Percentiles rank a stretch among this genome's conserved stretches.
Evolutionary conservation across 2,888 invertebrate species (phyloP).

Genomic region (Epinotia brunnichana): DNA sequence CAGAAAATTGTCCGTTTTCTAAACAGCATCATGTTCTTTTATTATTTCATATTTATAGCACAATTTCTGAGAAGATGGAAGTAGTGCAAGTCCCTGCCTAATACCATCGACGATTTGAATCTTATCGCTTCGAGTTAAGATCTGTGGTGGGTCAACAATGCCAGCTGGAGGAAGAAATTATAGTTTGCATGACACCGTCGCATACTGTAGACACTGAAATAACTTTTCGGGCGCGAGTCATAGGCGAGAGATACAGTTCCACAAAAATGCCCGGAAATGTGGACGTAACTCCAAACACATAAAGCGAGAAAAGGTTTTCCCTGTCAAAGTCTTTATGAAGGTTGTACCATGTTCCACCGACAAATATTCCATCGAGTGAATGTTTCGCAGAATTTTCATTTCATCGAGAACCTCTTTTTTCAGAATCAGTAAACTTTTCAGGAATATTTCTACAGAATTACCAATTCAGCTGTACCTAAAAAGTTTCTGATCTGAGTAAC

Average conservation of each 20-base stretch:
- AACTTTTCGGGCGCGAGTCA: neutral
- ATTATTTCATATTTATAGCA: neutral
- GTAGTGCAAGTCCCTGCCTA: neutral
- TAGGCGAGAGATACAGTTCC: neutral
- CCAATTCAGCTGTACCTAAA: no score
- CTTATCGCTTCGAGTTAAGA: neutral
- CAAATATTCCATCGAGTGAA: no score
- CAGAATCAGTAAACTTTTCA: no score
- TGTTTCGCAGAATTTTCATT: no score
- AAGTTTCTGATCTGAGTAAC: no score
- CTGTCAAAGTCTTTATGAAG: no score
- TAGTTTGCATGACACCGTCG: slow-evolving; percentile 23
- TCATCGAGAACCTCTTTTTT: no score
- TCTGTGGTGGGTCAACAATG: neutral
- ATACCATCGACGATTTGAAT: neutral
- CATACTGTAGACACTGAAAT: slow-evolving; percentile 17
- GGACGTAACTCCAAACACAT: no score
- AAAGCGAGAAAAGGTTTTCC: no score
- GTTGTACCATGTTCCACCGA: no score
- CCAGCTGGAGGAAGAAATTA: slow-evolving; percentile 15
- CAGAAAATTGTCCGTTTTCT: no score
- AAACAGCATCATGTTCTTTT: neutral
- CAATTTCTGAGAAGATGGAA: neutral
- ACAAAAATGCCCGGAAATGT: neutral
- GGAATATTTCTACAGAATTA: no score